phyloP scores from a whole-genome alignment of 2,888 invertebrate species.

The Athrips mouffetella region DNA sequence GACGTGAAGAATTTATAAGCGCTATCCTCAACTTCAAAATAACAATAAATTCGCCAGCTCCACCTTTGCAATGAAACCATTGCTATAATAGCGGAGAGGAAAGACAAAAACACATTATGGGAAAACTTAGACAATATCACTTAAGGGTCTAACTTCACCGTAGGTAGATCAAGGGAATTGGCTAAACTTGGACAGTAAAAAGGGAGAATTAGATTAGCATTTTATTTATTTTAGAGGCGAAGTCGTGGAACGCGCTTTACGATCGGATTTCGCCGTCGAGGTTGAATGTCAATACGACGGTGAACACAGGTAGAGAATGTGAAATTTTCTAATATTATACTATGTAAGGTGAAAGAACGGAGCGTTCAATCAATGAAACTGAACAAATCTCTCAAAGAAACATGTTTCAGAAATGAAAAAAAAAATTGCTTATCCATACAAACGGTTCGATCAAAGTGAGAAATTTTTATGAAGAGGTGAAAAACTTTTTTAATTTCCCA shows the following conservation, averaged over 20 bases:
- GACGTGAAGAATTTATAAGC: background rate
- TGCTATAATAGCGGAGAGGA: constrained; percentile 17
- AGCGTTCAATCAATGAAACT: too few relatives aligned
- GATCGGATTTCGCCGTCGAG: background rate
- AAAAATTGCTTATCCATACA: too few relatives aligned
- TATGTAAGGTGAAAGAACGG: too few relatives aligned
- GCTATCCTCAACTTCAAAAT: background rate
- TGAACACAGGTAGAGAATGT: too few relatives aligned
- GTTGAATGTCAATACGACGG: background rate
- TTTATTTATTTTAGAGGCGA: constrained; percentile 20
- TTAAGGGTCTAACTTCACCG: constrained; percentile 20
- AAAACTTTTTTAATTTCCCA: too few relatives aligned
- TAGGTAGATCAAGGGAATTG: constrained; percentile 21
- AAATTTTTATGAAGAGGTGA: too few relatives aligned
- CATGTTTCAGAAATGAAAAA: too few relatives aligned
- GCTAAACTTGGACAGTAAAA: constrained; percentile 24
- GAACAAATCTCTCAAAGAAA: too few relatives aligned
- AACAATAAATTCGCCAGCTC: background rate
- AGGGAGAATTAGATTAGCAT: constrained; percentile 24
- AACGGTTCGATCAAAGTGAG: too few relatives aligned
- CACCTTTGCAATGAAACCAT: constrained; percentile 27
- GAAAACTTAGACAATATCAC: constrained; percentile 34
- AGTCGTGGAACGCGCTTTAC: background rate
- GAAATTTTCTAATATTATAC: too few relatives aligned
- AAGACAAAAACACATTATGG: constrained; percentile 29